Percentiles rank a stretch among this genome's conserved stretches.
phyloP scores from a whole-genome alignment of 1,140 invertebrate species.

The Ephestia elutella region DNA sequence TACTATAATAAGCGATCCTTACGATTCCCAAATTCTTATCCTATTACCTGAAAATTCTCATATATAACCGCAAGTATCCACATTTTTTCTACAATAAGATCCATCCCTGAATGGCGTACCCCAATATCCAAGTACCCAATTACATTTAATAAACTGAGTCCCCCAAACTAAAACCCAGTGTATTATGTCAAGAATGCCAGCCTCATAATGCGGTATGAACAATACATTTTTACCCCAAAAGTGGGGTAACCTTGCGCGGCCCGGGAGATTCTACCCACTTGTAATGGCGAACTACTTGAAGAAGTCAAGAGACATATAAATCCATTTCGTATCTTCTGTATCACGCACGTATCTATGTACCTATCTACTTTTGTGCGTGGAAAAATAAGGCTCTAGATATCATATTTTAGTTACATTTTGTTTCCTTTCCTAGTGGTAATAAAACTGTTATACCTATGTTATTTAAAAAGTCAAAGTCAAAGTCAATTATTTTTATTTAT shows the following conservation, averaged over 20 bases:
- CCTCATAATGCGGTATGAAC: slow-evolving; percentile 27
- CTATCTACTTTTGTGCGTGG: too few relatives aligned
- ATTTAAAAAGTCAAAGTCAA: too few relatives aligned
- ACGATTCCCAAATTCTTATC: too few relatives aligned
- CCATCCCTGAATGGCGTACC: neutral
- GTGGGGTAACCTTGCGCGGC: slow-evolving; percentile 29
- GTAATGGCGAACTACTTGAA: slow-evolving; percentile 45
- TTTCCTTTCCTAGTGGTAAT: too few relatives aligned
- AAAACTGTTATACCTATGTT: too few relatives aligned
- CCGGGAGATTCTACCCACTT: slow-evolving; percentile 16
- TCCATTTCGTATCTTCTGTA: slow-evolving; percentile 19
- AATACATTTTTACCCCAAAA: slow-evolving; percentile 40
- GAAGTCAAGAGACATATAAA: slow-evolving; percentile 54
- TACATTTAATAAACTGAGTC: slow-evolving; percentile 14
- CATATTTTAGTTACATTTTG: too few relatives aligned
- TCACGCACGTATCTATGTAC: neutral
- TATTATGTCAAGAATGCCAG: slow-evolving; percentile 29
- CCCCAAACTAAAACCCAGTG: slow-evolving; percentile 23
- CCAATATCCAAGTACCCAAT: slow-evolving; percentile 14
- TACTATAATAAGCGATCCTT: too few relatives aligned
- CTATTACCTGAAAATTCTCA: neutral
- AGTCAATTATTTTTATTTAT: too few relatives aligned
- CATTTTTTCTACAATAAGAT: neutral
- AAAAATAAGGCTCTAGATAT: too few relatives aligned
- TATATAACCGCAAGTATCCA: neutral